Evolutionary conservation across 1,140 invertebrate species (phyloP), one percentile per base, ranked within the genome.

Genomic region (Leptopilina boulardi): DNA sequence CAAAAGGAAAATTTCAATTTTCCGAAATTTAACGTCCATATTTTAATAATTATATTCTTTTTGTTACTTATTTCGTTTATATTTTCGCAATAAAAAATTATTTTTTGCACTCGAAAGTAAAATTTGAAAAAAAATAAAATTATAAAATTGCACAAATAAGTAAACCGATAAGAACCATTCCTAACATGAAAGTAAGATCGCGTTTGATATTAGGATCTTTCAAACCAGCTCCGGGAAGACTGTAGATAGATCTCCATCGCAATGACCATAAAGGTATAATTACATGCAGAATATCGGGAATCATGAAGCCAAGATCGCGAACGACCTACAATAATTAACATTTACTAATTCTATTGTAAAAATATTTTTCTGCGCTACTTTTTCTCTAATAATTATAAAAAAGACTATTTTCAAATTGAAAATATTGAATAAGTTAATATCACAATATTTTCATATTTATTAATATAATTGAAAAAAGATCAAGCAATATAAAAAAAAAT

Each of bases 251-350:
- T 51, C 80, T 81, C 80, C 86, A 84, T 71, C 84, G 87, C 41
- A 86, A 82, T 54, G 92, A 84, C 66, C 89, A 92, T 1, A 94
- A 81, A 18, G 94, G 93, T 66, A 96, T 90, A 38, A 93, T 72
- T 21, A 96, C 90, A 82, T 95, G 94, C 13, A 96, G 87, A 59
- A 95, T 84, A 85, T 96, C 95, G 4, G 95, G 95, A 70, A 95
- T 90, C 95, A 96, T 95, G 80, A 96, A 93, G 19, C 94, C 94
- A 73, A 96, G 89, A 88, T 96, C 94, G 9, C 95, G 92, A 73
- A 94, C 91, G 71, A 95, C 93, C 92, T 93, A 84, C 71, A 84
- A 73, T 79, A 74, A 42, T 38, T 74, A 11, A 66, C 75, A 21
- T 70, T 73, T 15, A 10, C 15, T 56, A 47, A 34, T 10, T 72